phyloP scores from a whole-genome alignment of 1,140 invertebrate genomes.

The Cepaea nemoralis region DNA sequence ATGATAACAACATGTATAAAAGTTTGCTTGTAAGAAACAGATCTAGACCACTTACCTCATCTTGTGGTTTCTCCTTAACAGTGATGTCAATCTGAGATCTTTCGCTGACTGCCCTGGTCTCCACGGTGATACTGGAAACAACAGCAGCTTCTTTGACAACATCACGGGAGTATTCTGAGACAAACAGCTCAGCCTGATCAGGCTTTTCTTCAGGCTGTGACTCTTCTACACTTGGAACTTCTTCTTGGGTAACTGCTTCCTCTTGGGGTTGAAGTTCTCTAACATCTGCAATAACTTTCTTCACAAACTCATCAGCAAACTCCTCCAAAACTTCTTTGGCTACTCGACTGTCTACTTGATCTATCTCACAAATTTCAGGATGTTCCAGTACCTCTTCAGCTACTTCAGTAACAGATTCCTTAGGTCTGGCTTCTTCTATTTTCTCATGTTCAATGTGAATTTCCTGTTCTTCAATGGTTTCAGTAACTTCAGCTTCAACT shows the following conservation, averaged over 20 bases:
- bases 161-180: conserved; percentile 46
- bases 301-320: conserved; percentile 46
- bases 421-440: neutral
- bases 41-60: neutral
- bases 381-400: conserved; percentile 49
- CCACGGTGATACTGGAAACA: conserved; percentile 33
- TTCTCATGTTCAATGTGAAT: conserved; percentile 41
- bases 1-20: too few species aligned
- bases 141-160: conserved; percentile 46
- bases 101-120: conserved; percentile 6
- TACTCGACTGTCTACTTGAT: conserved; percentile 24
- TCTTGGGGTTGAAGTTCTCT: conserved; percentile 43
- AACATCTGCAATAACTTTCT: conserved; percentile 48
- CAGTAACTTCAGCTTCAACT: conserved; percentile 41
- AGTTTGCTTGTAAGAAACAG: too few species aligned
- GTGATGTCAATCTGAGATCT: conserved; percentile 38
- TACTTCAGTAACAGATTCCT: conserved; percentile 45
- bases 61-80: conserved; percentile 16
- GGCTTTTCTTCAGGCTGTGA: conserved; percentile 45
- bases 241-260: conserved; percentile 39
- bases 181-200: conserved; percentile 48
- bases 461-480: conserved; percentile 32
- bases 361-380: conserved; percentile 49
- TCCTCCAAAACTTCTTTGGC: conserved; percentile 41
- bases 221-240: conserved; percentile 40